Percentiles rank a stretch among this genome's conserved stretches.
phyloP scores from a whole-genome alignment of 1,140 invertebrate species.

The Drosophila rufa region DNA sequence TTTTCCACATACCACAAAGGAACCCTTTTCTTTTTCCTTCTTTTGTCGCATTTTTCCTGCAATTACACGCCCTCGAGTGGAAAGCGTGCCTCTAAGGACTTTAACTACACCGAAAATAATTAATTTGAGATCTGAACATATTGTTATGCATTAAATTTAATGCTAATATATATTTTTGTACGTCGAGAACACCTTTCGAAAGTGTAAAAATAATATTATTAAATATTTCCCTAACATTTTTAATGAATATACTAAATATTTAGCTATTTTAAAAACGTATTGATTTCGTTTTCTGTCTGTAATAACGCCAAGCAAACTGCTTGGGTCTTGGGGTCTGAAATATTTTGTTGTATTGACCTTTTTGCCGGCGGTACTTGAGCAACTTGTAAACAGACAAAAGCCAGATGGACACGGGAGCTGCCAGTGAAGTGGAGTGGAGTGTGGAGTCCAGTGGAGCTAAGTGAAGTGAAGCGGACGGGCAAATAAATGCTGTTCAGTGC shows the following conservation, averaged over 20 bases:
- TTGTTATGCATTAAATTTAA: too few species aligned
- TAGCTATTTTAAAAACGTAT: neutral
- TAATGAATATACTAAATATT: neutral
- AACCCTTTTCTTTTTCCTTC: constrained; percentile 11
- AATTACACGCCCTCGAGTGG: constrained; percentile 62
- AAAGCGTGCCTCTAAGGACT: constrained; percentile 28
- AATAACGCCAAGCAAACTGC: constrained; percentile 28
- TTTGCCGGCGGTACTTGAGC: constrained; percentile 41
- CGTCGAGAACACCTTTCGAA: neutral
- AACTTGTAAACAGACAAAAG: constrained; percentile 53
- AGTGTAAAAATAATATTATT: too few species aligned
- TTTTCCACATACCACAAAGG: constrained; percentile 6
- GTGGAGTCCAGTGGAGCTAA: constrained; percentile 29
- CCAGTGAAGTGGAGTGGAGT: constrained; percentile 6
- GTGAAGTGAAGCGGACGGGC: constrained; percentile 34
- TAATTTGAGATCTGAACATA: neutral
- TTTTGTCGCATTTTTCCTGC: constrained; percentile 7
- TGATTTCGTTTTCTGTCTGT: neutral
- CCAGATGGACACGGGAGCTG: constrained; percentile 32
- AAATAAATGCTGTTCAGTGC: constrained; percentile 23
- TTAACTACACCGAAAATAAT: constrained; percentile 17
- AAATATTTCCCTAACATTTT: too few species aligned
- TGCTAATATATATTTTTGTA: neutral
- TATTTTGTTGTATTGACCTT: constrained; percentile 25
- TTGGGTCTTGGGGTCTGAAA: constrained; percentile 6